Evolutionary conservation across 2,888 invertebrate genomes (phyloP), one percentile per base, ranked within the genome.

Genomic region (Coelogynopora nodosa): DNA sequence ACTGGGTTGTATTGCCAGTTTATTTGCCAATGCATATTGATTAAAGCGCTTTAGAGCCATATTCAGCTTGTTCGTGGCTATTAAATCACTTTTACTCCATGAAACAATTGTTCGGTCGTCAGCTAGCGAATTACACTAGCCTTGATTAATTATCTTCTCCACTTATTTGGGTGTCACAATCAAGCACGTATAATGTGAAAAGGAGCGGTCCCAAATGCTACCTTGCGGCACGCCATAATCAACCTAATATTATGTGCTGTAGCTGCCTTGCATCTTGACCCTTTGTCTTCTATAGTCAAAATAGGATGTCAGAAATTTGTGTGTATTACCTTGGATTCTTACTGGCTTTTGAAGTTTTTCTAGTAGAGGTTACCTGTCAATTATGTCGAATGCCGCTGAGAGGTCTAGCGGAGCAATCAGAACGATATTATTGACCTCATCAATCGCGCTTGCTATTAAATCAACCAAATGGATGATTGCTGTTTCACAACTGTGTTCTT

Each of bases 1-100:
- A 13, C 74, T 74, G 74, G 74, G 74, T 74, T 74, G 74, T 10
- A 74, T 74, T 13, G 27, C 18, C 18, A 23, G 74, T 74, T 74
- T 74, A 74, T 74, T 74, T 74, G 2, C 49, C 27, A 23, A 74
- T 74, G 74, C 74, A 74, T 74, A 74, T 26, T 74, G 74, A 74
- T 74, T 26, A 74, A 74, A 74, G 74, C 74, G 27, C 74, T 74
- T 74, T 74, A 74, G 74, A 74, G 74, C 74, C 74, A 74, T 74
- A 74, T 74, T 74, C 10, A 74, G 74, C 74, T 74, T 74, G 74
- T 74, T 74, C 23, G 74, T 23, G 74, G 74, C 74, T 74, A 74
- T 23, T 13, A 23, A 74, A 74, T 74, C 74, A 74, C 18, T 74
- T 26, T 74, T 74, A 74, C 23, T 26, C 74, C 74, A 74, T 74